Evolutionary conservation across 1,140 invertebrate species (phyloP), one percentile per base, ranked within the genome.

Genomic region (Cylas formicarius): DNA sequence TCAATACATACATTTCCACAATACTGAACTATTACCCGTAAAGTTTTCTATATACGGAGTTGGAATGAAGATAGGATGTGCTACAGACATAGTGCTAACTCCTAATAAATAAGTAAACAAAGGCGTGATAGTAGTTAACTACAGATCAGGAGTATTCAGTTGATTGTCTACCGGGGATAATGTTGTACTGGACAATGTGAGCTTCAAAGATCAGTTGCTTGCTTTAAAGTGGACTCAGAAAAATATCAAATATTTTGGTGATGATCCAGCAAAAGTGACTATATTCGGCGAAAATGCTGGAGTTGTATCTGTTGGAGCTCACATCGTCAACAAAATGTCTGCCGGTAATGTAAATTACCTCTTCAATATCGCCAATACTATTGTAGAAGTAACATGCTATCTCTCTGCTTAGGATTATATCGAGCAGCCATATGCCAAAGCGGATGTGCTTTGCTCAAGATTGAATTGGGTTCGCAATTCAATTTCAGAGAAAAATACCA

Each of bases 121-220:
- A 17, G 63, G 69, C 16, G 53, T 73, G 4, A 63, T 77, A 9
- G 61, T 76, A 1, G 67, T 76, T 17, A 35, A 17, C 22, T 17
- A n/a, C n/a, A n/a, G n/a, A n/a, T n/a, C n/a, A n/a, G 38, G 38
- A 3, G 7, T 20, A 6, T 18, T 40, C 2, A 16, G 38, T 16
- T 40, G 27, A 21, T 17, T 40, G 11, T 28, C 24, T 18, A 40
- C 38, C 20, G 14, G 14, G 19, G 38, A 40, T 29, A 14, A 10
- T 2, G 38, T 16, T 9, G 13, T 31, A 19, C 26, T 28, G 2
- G 38, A 28, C 11, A 40, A 40, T 18, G 38, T 17, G 19, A 28
- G 38, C 19, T 19, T 40, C 2, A 40, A 40, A 17, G 38, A 40
- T 19, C 38, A 40, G 11, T 9, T 16, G 4, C 18, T 40, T 14